Conservation (phyloP, 2,797 vertebrate genomes). For the Brachyalestes nurse region DNA sequence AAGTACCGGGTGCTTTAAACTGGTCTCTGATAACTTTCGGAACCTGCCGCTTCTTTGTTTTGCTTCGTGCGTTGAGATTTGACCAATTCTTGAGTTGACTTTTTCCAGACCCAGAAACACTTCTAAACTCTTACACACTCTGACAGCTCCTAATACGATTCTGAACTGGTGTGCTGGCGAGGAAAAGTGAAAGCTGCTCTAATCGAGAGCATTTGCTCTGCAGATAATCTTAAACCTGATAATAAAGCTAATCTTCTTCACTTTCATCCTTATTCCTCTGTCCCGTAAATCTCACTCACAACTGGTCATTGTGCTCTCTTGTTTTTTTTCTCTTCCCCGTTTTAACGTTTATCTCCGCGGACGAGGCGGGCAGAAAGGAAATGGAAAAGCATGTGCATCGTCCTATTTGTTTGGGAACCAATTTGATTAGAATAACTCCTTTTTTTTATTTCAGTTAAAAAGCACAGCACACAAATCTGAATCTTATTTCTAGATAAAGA, state of each 20-base stretch:
- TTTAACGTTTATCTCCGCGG: conserved; percentile 26
- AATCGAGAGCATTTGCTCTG: background rate
- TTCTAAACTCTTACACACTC: background rate
- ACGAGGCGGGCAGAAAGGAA: conserved; percentile 12
- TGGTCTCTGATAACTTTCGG: background rate
- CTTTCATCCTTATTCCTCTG: conserved; percentile 13
- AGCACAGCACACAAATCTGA: conserved; percentile 73
- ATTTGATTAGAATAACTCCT: conserved; percentile 69
- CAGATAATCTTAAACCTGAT: conserved; percentile 18
- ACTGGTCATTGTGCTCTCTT: conserved; percentile 9
- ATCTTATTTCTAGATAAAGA: conserved; percentile 78
- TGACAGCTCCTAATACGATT: conserved; percentile 10
- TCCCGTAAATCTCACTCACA: conserved; percentile 3
- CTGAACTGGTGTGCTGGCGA: background rate
- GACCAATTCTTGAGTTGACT: no score
- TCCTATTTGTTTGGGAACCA: conserved; percentile 65
- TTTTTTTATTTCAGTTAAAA: conserved; percentile 75
- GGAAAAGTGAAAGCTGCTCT: conserved; percentile 1
- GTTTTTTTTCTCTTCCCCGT: conserved; percentile 10
- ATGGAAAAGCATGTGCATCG: conserved; percentile 35
- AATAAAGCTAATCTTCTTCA: conserved; percentile 32
- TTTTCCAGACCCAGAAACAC: background rate
- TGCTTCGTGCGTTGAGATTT: background rate
- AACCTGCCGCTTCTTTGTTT: background rate
- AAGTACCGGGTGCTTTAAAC: background rate